phyloP scores from a whole-genome alignment of 2,797 vertebrate species.

The Mus caroli region DNA sequence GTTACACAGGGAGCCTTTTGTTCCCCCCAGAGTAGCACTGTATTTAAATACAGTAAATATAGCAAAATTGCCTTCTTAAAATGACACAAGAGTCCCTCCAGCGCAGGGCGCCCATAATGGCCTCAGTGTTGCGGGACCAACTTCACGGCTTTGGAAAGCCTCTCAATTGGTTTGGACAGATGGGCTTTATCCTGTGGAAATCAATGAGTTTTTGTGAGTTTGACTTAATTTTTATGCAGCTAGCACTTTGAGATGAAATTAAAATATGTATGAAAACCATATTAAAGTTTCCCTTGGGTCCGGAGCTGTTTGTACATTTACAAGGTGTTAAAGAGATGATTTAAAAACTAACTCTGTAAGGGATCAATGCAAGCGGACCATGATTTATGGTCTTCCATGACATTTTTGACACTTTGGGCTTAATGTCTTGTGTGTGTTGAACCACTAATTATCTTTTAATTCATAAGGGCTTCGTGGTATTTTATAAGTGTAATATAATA shows the following conservation, averaged over 20 bases:
- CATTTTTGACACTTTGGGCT: conserved; percentile 93
- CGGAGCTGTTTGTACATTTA: conserved; percentile 92
- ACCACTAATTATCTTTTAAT: conserved; percentile 96
- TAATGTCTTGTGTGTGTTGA: conserved; percentile 92
- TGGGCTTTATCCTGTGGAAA: conserved; percentile 93
- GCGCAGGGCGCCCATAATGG: conserved; percentile 90
- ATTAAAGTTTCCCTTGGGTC: conserved; percentile 92
- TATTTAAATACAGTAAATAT: conserved; percentile 93
- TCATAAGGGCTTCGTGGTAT: conserved; percentile 91
- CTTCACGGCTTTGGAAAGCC: conserved; percentile 90
- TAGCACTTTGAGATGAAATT: conserved; percentile 93
- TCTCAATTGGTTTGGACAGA: conserved; percentile 94
- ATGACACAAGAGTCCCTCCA: conserved; percentile 90
- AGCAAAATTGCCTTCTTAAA: conserved; percentile 91
- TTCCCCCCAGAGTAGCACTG: conserved; percentile 90
- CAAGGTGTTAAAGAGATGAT: conserved; percentile 92
- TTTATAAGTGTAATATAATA: conserved; percentile 91
- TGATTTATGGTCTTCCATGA: conserved; percentile 96
- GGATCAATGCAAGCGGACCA: conserved; percentile 90
- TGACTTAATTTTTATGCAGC: conserved; percentile 93
- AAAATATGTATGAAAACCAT: conserved; percentile 98
- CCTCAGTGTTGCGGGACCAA: conserved; percentile 92
- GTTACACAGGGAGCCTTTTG: conserved; percentile 92
- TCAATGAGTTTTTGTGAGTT: conserved; percentile 96
- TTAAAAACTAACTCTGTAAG: conserved; percentile 90